These are phyloP conservation scores for Barnardius zonarius DNA, from an alignment of 2,113 vertebrate genomes.

Conservation along the genomic window DNA sequence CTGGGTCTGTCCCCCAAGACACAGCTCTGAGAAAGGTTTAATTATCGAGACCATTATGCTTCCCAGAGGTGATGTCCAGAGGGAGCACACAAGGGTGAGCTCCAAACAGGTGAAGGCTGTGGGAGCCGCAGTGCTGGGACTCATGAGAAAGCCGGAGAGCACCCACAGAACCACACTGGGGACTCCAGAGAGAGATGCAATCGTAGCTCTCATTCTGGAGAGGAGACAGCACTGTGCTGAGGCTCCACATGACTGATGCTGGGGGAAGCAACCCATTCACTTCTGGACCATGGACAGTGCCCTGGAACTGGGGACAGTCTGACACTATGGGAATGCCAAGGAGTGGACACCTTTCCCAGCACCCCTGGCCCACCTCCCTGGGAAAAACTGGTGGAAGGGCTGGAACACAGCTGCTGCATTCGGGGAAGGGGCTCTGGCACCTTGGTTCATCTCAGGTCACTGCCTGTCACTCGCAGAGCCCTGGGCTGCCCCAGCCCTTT, in stretches of 20 bases:
- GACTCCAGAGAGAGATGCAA: accelerated
- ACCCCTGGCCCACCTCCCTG: accelerated
- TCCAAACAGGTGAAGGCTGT: neutral
- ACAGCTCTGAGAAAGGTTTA: accelerated
- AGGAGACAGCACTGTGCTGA: neutral
- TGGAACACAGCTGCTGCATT: neutral
- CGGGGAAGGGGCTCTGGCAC: neutral
- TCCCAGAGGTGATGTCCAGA: accelerated
- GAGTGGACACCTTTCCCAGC: neutral
- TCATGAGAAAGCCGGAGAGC: neutral
- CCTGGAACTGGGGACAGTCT: accelerated
- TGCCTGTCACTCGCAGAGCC: accelerated
- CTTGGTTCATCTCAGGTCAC: conserved; percentile 28
- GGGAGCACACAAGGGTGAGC: accelerated
- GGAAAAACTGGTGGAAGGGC: neutral
- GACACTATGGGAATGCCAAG: accelerated
- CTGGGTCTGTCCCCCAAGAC: neutral
- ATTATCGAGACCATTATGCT: accelerated
- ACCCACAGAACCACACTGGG: neutral
- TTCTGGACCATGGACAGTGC: neutral
- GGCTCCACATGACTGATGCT: accelerated
- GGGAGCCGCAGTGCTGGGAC: accelerated
- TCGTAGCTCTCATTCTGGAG: neutral
- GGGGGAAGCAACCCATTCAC: neutral
- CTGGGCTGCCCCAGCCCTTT: neutral